Evolutionary conservation across 2,797 vertebrate species (phyloP), one percentile per base, ranked within the genome.

Genomic region (Spea hammondii): DNA sequence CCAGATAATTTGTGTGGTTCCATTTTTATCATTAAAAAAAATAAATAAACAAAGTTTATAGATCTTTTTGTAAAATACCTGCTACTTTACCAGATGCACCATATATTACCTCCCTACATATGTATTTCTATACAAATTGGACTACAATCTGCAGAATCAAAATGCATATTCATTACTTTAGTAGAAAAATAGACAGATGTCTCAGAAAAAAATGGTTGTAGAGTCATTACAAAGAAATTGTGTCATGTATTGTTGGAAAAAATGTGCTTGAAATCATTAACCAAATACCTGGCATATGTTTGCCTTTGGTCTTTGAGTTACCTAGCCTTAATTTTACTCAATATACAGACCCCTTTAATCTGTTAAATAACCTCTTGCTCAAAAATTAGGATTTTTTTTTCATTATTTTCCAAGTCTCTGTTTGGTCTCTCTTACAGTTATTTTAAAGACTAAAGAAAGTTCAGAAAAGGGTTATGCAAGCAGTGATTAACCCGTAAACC

Each of bases 391-490:
- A 75, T 53, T 48, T 48, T 13, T 32, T 55, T 62, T 72, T 48
- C 14, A 67, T 62, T 74, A 82, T 6, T 83, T 86, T 81, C 64
- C 13, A 1, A 77, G 48, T 77, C 49, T 81, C 84, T 85, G 71
- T 72, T 76, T 69, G 57, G 71, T 80, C 80, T 78, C 48, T 44
- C 76, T 68, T 68, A n/a, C 88, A 90, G 94, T 93, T 94, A 90
- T 82, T 78, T 91, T 86, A 83, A 83, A 84, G 90, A 90, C 86
- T 92, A 91, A 84, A 62, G 83, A 89, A 84, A 89, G 92, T 91
- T 91, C 90, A 91, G 50, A 49, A 83, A 85, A 88, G 90, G 92
- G 91, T 95, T 92, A 93, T 69, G 53, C 85, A 94, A 94, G 94
- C 89, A 92, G 86, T 66, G 70, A 85, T 88, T 84, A 87, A 87